Conservation (phyloP, 2,113 vertebrate species). For the Nothobranchius kuhntae region DNA sequence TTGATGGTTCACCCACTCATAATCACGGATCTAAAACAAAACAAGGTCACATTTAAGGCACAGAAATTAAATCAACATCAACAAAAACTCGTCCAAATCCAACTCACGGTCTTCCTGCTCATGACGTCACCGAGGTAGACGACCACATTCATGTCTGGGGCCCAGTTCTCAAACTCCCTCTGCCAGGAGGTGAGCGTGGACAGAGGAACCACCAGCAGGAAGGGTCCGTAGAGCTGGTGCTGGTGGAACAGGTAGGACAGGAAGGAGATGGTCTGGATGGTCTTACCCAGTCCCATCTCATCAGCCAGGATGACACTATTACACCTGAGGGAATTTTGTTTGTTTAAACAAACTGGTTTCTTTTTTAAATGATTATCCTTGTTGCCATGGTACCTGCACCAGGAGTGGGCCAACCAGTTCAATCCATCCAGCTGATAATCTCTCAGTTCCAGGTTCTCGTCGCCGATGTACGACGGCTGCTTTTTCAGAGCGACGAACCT, state of each 20-base stretch:
- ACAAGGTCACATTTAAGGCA: background rate
- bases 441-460: constrained; percentile 89
- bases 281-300: constrained; percentile 98
- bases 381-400: constrained; percentile 91
- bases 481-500: constrained; percentile 94
- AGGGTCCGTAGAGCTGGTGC: constrained; percentile 95
- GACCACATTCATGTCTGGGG: constrained; percentile 94
- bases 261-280: constrained; percentile 99
- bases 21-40: constrained; percentile 90
- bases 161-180: constrained; percentile 95
- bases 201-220: constrained; percentile 93
- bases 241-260: constrained; percentile 97
- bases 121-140: constrained; percentile 97
- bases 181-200: constrained; percentile 99
- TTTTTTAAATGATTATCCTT: too few species aligned
- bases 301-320: constrained; percentile 98
- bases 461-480: constrained; percentile 91
- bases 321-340: constrained; percentile 78
- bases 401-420: constrained; percentile 98
- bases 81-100: background rate
- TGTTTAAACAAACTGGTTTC: too few species aligned
- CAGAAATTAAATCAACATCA: background rate
- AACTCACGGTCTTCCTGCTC: constrained; percentile 93
- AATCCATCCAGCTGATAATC: constrained; percentile 97
- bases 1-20: constrained; percentile 98